Percentiles rank a stretch among this genome's conserved stretches.
Evolutionary conservation across 2,113 vertebrate species (phyloP).

Genomic region (Scartelaos histophorus): DNA sequence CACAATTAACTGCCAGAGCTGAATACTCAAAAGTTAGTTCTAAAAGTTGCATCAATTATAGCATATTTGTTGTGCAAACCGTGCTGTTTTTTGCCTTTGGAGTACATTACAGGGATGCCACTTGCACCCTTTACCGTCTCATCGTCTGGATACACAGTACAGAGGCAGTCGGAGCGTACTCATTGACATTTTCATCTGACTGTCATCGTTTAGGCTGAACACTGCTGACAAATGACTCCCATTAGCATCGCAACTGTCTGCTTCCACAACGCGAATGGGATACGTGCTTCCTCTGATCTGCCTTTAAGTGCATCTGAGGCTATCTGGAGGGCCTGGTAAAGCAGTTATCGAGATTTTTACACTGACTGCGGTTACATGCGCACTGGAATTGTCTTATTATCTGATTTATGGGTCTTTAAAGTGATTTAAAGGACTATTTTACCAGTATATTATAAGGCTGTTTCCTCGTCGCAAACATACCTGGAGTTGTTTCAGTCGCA

Average conservation of each 20-base stretch:
- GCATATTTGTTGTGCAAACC: neutral
- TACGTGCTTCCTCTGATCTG: neutral
- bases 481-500: too few relatives aligned
- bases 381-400: too few relatives aligned
- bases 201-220: slow-evolving; percentile 1
- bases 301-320: neutral
- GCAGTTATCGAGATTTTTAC: neutral
- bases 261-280: neutral
- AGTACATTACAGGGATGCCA: neutral
- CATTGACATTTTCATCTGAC: neutral
- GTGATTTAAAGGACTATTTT: too few relatives aligned
- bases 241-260: neutral
- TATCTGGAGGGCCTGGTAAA: neutral
- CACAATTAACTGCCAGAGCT: too few relatives aligned
- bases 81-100: neutral
- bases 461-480: too few relatives aligned
- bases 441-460: too few relatives aligned
- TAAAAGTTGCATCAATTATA: too few relatives aligned
- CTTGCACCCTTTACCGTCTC: neutral
- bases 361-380: neutral
- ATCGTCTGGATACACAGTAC: neutral
- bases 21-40: too few relatives aligned
- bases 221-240: neutral
- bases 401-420: too few relatives aligned
- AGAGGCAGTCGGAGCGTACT: neutral